A percentile compares a stretch with the other conserved stretches of the same genome.
Evolutionary conservation across 2,888 invertebrate genomes (phyloP).

Genomic region (Patella pellucida): DNA sequence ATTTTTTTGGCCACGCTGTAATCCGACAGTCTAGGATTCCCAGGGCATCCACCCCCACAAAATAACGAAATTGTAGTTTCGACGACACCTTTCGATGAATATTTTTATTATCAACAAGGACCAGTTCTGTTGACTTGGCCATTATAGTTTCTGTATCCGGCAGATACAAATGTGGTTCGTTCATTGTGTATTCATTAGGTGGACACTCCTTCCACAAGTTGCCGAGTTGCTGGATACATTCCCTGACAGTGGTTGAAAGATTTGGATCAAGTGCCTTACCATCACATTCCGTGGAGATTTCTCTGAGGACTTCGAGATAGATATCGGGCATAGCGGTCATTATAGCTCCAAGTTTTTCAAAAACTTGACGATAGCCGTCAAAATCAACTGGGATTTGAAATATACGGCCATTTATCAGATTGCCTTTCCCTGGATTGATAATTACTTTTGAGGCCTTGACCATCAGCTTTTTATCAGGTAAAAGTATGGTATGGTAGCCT

Average conservation of each 20-base stretch:
- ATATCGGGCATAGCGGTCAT: slow-evolving; percentile 35
- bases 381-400: slow-evolving; percentile 40
- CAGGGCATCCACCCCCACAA: slow-evolving; percentile 27
- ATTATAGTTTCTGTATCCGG: slow-evolving; percentile 14
- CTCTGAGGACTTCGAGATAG: slow-evolving; percentile 42
- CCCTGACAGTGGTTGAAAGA: slow-evolving; percentile 34
- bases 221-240: slow-evolving; percentile 30
- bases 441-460: slow-evolving; percentile 20
- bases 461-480: slow-evolving; percentile 26
- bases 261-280: slow-evolving; percentile 33
- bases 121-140: slow-evolving; percentile 23
- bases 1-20: slow-evolving; percentile 29
- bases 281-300: slow-evolving; percentile 28
- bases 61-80: slow-evolving; percentile 21
- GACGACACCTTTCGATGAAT: slow-evolving; percentile 13
- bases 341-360: slow-evolving; percentile 42
- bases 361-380: slow-evolving; percentile 40
- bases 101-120: slow-evolving; percentile 28
- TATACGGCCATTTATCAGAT: slow-evolving; percentile 21
- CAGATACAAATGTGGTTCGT: slow-evolving; percentile 16
- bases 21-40: slow-evolving; percentile 19
- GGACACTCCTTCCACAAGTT: not conserved
- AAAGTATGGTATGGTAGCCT: slow-evolving; percentile 1
- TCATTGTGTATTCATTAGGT: no score
- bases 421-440: not conserved